Percentiles rank a stretch among this genome's conserved stretches.
These are phyloP conservation scores for sheep (Ovis aries) DNA, from an alignment of 2,113 vertebrate genomes.

Conservation along the genomic window ARS-UI_Ramb_v3.0 NC_056061.1:60614501-60615000, in stretches of 20 bases:
- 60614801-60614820: no score
- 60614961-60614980: no score
- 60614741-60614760: not conserved
- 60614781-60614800: no score
- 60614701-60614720: not conserved
- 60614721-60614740: not conserved
- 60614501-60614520: not conserved
- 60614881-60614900: not conserved
- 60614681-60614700: not conserved
- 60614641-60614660: not conserved
- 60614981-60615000: no score
- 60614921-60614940: no score
- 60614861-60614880: not conserved
- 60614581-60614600: conserved; percentile 31
- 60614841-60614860: not conserved
- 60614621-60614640: not conserved
- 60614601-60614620: conserved; percentile 43
- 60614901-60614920: no score
- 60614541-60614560: not conserved
- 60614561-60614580: not conserved
- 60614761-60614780: not conserved
- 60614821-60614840: not conserved
- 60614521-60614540: not conserved
- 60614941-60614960: no score
- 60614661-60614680: not conserved